Base-by-base conservation (phyloP, 1,140 invertebrate genomes). In the Lethrus apterus region DNA sequence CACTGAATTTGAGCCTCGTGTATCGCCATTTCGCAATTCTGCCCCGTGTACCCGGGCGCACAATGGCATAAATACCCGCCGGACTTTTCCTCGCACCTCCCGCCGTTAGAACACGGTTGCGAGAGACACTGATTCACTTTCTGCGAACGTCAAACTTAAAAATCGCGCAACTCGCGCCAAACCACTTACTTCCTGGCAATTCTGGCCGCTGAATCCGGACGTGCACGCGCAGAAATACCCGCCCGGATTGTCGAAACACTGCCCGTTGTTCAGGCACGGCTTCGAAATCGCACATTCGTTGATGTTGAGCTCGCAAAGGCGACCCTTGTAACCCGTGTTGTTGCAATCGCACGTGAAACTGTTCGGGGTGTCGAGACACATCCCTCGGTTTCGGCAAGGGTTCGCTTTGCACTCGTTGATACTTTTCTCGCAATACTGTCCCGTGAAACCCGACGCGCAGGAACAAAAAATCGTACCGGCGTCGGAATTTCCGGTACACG, bases 371-470 rank as follows among this genome's bases (percentile, higher is more conserved):
- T 92, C 86, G 11, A 79, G 71, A 68, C 92, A 95, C 23, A 77
- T 76, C 26, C 89, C 90, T 41, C 81, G 81, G 70, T 97, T 84
- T 46, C 79, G 71, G 68, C 94, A 98, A 0, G 87, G 88, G 49
- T 74, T 75, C 11, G 74, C 69, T 48, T 70, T 66, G 65, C 81
- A 89, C 58, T 89, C 85, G 59, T 85, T 78, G 21, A 83, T 70
- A 57, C 88, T 71, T 17, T 72, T 70, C 51, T 82, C 81, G 64
- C 85, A 87, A 38, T 75, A 70, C 2, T 60, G 53, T 2, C 84
- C 84, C 17, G 70, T 70, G 63, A 77, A 86, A 2, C 80, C 80
- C 9, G 75, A 64, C 18, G 67, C 62, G 55, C 83, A 82, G 46
- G 74, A 59, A 65, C 83, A 79, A 46, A 75, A 59, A 58, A 80